phyloP scores from a whole-genome alignment of 2,113 vertebrate species.

The Tragelaphus scriptus region DNA sequence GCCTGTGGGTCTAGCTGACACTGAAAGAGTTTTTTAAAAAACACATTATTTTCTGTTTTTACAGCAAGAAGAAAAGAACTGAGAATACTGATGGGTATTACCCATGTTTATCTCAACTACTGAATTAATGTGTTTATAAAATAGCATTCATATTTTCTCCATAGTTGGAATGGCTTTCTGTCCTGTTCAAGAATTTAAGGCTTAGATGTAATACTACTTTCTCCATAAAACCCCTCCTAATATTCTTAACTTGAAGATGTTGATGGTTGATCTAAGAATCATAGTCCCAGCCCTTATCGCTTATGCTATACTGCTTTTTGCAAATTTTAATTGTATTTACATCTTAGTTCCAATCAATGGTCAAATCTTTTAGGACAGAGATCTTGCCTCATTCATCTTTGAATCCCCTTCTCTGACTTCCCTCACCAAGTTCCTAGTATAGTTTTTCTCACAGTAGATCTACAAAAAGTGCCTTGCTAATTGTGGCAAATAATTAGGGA shows the following conservation, averaged over 20 bases:
- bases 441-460: neutral
- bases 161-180: neutral
- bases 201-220: neutral
- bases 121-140: neutral
- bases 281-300: neutral
- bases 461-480: neutral
- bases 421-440: neutral
- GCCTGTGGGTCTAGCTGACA: neutral
- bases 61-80: neutral
- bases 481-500: neutral
- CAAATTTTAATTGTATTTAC: neutral
- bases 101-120: neutral
- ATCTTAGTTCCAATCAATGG: neutral
- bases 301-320: neutral
- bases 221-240: neutral
- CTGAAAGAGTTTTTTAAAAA: neutral
- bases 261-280: neutral
- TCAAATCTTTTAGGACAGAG: neutral
- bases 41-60: neutral
- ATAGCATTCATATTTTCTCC: neutral
- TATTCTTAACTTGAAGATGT: neutral
- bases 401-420: neutral
- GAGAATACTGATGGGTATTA: neutral
- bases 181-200: neutral
- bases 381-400: neutral